phyloP scores from a whole-genome alignment of 2,113 vertebrate species.

The Melanocharis versteri region DNA sequence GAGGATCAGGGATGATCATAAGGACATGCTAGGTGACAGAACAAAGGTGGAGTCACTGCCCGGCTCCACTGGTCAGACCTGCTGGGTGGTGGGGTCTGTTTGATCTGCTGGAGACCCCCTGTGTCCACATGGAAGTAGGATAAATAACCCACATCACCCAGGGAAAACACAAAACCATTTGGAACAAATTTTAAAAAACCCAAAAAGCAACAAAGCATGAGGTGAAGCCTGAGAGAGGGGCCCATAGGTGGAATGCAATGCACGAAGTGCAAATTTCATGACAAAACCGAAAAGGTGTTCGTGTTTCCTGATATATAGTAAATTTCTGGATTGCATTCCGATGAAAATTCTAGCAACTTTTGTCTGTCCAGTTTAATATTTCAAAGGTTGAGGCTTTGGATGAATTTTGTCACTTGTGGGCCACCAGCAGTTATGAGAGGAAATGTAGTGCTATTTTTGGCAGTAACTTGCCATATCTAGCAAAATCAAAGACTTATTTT shows the following conservation, averaged over 20 bases:
- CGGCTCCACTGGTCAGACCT: neutral
- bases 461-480: neutral
- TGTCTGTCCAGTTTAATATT: neutral
- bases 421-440: neutral
- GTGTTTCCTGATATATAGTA: neutral
- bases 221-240: neutral
- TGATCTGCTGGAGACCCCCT: neutral
- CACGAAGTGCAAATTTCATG: neutral
- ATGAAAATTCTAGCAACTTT: neutral
- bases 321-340: neutral
- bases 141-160: neutral
- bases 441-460: neutral
- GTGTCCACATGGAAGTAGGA: neutral
- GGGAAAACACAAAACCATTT: neutral
- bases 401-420: neutral
- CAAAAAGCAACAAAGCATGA: neutral
- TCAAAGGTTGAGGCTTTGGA: neutral
- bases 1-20: neutral
- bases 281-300: neutral
- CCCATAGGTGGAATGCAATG: neutral
- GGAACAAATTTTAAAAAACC: neutral
- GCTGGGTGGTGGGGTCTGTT: neutral
- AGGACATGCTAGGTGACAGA: accelerated
- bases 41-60: neutral
- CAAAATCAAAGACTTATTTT: neutral